Evolutionary conservation across 92 coral and sea anemone genomes (phyloP), one percentile per base, ranked within the genome.

Genomic region (Isaurus tuberculatus): DNA sequence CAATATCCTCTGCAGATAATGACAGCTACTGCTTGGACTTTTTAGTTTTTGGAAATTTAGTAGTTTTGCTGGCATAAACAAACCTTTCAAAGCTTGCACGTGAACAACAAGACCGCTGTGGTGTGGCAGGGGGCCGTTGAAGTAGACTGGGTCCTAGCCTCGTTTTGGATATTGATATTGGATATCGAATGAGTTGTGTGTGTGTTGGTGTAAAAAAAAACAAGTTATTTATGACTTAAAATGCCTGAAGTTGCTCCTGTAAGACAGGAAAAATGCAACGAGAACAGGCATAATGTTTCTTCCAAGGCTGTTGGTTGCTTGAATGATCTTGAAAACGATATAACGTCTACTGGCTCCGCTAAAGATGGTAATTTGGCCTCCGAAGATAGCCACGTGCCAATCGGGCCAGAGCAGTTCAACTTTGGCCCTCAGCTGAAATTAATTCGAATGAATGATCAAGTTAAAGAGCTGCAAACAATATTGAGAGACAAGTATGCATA

Each of bases 391-490:
- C 82, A 77, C 82, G 82, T 77, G 82, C 82, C 82, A 16, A n/a
- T 77, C 1, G 82, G 20, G 14, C 14, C 70, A 20, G 33, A 37
- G 28, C 80, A 74, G 48, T 74, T 1, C 17, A 79, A 87, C 51
- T 97, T 89, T 65, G 98, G 99, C 11, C 91, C 93, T 0, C 91
- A 91, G 46, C 74, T 97, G 42, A 94, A 91, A 75, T 23, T 93
- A 4, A 97, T 97, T 80, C 86, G 90, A 75, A 92, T 97, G 83
- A 97, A 97, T 37, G 94, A 91, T 49, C 99, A 97, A 86, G 95
- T 97, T 29, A 90, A 93, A 29, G 99, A 97, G 77, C 85, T 97
- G 25, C 99, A 97, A 86, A 97, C 99, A 2, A 90, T 94, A 57
- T 53, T 97, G 37, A 86, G 99, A 72, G 97, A 97, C 88, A 92